Base-by-base conservation (phyloP, 2,888 invertebrate genomes). In the Steinernema hermaphroditum region DNA sequence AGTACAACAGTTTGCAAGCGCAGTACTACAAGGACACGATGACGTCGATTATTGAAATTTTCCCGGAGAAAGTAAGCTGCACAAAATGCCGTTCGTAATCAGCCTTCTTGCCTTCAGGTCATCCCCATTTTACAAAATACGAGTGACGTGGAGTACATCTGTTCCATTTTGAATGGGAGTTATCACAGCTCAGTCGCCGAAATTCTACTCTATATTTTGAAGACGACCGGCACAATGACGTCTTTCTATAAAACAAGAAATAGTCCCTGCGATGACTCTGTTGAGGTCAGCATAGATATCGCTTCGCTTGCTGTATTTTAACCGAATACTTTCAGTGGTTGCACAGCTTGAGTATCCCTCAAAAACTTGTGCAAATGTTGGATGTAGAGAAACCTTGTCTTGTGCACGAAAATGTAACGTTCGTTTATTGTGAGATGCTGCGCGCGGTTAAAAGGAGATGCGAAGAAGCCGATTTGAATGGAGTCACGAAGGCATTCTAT, bases 1-100 rank as follows among this genome's bases (percentile, higher is more conserved):
- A 29, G 32, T 34, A 29, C 62, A 62, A 29, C 16, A 27, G 27
- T 14, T 14, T 29, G 8, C 62, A 62, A 4, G 27, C 27, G 32
- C 62, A 62, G 29, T 62, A 32, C 27, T 62, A 62, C 32, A 62
- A 62, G 32, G 62, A 62, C 16, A 32, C 34, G 2, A 29, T 62
- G 16, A 27, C 32, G 6, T 16, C 62, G 19, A 1, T 29, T 9
- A 14, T 62, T 16, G 29, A 29, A 16, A n/a, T 62, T 32, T 62
- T 9, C 16, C 62, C 62, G 16, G 12, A 29, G 32, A 32, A 62
- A 4, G 62, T 62, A 37, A 37, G 37, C 16, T 14, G 16, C 9
- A 22, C 2, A 24, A 8, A 24, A 22, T 54, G 37, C 12, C 37
- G 22, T 27, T 24, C 16, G 6, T 14, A 6, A 16, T 54, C 16